Percentiles rank a stretch among this genome's conserved stretches.
phyloP scores from a whole-genome alignment of 2,797 vertebrate genomes.

The Mastacembelus armatus region DNA sequence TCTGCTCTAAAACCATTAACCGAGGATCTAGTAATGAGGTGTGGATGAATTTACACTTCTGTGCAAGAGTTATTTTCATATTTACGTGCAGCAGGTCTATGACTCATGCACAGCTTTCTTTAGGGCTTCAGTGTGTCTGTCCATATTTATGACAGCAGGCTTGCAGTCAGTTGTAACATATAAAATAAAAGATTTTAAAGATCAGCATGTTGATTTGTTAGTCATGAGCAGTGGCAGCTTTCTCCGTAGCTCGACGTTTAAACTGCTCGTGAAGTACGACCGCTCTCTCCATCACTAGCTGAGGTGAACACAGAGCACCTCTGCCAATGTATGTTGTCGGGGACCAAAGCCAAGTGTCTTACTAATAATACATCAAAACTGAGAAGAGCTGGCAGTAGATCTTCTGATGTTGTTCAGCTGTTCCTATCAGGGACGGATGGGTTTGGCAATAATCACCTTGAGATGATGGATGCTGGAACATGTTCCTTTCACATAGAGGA shows the following conservation, averaged over 20 bases:
- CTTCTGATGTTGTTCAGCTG: conserved; percentile 63
- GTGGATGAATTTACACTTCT: conserved; percentile 27
- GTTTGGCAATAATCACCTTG: conserved; percentile 72
- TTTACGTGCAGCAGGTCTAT: conserved; percentile 35
- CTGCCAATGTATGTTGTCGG: conserved; percentile 38
- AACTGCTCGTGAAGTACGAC: conserved; percentile 63
- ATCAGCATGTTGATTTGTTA: conserved; percentile 37
- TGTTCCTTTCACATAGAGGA: conserved; percentile 56
- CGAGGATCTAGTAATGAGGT: not conserved
- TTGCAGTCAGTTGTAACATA: conserved; percentile 27
- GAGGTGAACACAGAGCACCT: conserved; percentile 59
- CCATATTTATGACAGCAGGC: conserved; percentile 31
- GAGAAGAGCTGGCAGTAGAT: conserved; percentile 34
- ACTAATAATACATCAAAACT: conserved; percentile 67
- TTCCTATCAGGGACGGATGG: conserved; percentile 49
- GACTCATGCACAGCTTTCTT: conserved; percentile 39
- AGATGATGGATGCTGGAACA: conserved; percentile 62
- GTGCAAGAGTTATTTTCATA: conserved; percentile 27
- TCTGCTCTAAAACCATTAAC: conserved; percentile 9
- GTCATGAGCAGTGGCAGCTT: conserved; percentile 33
- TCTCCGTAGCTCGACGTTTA: conserved; percentile 48
- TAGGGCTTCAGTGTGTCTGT: conserved; percentile 15
- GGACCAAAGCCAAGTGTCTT: conserved; percentile 66
- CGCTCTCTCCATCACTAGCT: conserved; percentile 41
- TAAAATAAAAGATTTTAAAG: conserved; percentile 22